Conservation (phyloP, 2,113 vertebrate species). For the Ranitomeya variabilis region DNA sequence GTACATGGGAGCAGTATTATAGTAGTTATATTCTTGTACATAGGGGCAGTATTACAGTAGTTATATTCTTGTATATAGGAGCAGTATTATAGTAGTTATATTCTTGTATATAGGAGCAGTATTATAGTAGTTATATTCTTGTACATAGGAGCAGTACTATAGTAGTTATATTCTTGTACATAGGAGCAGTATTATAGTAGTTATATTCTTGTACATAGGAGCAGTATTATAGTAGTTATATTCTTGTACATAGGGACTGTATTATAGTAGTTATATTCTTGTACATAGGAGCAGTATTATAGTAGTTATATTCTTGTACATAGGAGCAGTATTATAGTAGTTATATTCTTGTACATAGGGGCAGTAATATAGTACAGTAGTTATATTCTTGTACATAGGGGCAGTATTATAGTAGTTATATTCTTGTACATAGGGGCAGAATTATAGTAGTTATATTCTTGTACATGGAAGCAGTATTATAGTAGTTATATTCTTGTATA, state of each 20-base stretch:
- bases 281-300: slow-evolving; percentile 7
- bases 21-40: no score
- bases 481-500: neutral
- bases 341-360: neutral
- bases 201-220: slow-evolving; percentile 4
- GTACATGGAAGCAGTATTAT: neutral
- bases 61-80: neutral
- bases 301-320: neutral
- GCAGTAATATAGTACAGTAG: no score
- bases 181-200: slow-evolving; percentile 13
- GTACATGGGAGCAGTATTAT: no score
- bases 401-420: slow-evolving; percentile 9
- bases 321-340: neutral
- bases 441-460: neutral
- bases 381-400: neutral
- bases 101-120: neutral
- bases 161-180: slow-evolving; percentile 21
- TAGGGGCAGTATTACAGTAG: neutral
- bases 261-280: neutral
- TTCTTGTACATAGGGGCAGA: neutral
- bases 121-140: slow-evolving; percentile 21
- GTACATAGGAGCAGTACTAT: neutral
- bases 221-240: slow-evolving; percentile 7
- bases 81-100: slow-evolving; percentile 5
- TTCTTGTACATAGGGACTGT: neutral